Percentiles rank a stretch among this genome's conserved stretches.
Conservation (phyloP, 2,113 vertebrate genomes). For the Cavia porcellus region DNA sequence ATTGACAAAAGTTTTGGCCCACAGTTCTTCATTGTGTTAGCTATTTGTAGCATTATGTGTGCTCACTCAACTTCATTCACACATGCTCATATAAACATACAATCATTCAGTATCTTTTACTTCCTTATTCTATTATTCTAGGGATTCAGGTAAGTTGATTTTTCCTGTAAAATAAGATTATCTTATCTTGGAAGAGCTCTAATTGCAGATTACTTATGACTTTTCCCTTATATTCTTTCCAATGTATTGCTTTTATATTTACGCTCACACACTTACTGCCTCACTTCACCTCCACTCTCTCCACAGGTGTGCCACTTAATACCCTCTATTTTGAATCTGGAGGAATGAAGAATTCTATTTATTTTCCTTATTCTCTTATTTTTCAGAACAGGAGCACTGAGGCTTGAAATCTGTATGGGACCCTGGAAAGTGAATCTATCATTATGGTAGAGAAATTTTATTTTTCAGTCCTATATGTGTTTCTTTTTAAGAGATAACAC, state of each 20-base stretch:
- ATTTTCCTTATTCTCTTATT: neutral
- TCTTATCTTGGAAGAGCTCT: neutral
- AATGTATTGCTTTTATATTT: neutral
- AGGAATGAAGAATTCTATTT: neutral
- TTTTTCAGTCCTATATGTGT: neutral
- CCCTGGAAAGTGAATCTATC: neutral
- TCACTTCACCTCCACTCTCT: neutral
- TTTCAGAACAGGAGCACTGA: constrained; percentile 33
- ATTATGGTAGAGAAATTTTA: neutral
- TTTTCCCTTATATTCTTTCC: neutral
- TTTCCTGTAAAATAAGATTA: neutral
- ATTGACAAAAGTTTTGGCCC: neutral
- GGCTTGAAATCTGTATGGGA: neutral
- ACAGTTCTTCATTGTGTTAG: neutral
- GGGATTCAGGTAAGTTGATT: neutral
- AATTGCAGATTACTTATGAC: neutral
- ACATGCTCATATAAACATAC: neutral
- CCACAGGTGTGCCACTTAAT: neutral
- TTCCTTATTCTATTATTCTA: neutral
- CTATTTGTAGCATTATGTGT: neutral
- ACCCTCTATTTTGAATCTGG: neutral
- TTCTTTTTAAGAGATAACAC: neutral
- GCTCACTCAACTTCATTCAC: neutral
- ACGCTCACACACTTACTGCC: neutral
- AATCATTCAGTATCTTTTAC: neutral